Percentiles rank a stretch among this genome's conserved stretches.
These are phyloP conservation scores for Lagenorhynchus albirostris DNA, from an alignment of 2,113 vertebrate genomes.

Conservation along the genomic window DNA sequence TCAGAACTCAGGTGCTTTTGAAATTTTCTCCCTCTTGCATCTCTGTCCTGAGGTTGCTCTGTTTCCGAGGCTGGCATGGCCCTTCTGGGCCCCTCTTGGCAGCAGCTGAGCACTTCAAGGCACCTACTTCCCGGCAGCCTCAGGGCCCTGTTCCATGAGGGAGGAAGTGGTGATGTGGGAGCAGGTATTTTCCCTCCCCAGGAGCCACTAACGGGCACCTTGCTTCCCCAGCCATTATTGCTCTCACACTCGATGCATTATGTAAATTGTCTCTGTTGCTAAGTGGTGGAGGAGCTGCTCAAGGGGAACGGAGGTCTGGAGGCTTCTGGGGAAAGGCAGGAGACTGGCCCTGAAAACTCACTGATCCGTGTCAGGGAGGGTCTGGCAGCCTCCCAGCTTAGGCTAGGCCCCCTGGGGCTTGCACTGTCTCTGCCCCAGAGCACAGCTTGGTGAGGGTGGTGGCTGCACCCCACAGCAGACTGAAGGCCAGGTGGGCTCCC, in stretches of 20 bases:
- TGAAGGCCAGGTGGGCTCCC: not conserved
- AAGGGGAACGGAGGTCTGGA: not conserved
- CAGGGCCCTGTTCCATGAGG: not conserved
- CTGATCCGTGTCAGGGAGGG: not conserved
- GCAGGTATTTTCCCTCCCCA: constrained; percentile 49
- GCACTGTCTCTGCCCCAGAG: not conserved
- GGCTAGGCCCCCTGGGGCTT: not conserved
- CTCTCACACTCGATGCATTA: constrained; percentile 55
- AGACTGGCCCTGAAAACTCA: constrained; percentile 29
- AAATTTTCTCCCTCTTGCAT: not conserved
- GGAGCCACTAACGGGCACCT: constrained; percentile 48
- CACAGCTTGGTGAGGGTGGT: not conserved
- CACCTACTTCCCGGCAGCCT: constrained; percentile 35
- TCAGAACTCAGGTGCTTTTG: constrained; percentile 25
- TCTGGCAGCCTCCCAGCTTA: not conserved
- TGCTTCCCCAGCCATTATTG: constrained; percentile 60
- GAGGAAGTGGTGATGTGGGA: constrained; percentile 14
- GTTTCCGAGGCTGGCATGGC: not conserved
- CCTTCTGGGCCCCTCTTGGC: constrained; percentile 16
- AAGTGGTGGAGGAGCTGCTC: constrained; percentile 53
- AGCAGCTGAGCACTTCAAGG: constrained; percentile 29
- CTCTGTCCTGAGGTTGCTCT: constrained; percentile 40
- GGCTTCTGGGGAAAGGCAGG: not conserved
- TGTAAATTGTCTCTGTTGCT: constrained; percentile 72
- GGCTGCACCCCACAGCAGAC: not conserved